These are phyloP conservation scores for Ataeniobius toweri DNA, from an alignment of 2,797 vertebrate genomes.

Conservation along the genomic window DNA sequence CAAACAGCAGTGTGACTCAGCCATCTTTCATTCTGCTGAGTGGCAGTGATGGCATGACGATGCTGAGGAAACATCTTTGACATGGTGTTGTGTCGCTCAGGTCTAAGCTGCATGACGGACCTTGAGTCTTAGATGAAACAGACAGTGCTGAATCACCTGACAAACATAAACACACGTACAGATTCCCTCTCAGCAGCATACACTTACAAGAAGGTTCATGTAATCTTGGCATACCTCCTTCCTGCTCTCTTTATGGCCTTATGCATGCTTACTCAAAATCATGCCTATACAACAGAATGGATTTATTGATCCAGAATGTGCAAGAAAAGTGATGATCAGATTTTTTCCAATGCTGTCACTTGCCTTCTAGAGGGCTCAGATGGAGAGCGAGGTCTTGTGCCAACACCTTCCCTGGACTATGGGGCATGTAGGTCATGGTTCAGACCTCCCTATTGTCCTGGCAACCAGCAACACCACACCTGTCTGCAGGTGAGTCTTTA, in stretches of 20 bases:
- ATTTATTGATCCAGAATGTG: constrained; percentile 35
- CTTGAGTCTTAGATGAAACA: constrained; percentile 48
- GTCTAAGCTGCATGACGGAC: constrained; percentile 50
- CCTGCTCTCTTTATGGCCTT: constrained; percentile 1
- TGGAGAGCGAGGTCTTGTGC: constrained; percentile 1
- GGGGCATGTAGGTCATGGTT: constrained; percentile 15
- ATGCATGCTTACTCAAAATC: constrained; percentile 19
- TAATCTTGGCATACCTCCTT: constrained; percentile 38
- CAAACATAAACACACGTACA: constrained; percentile 10
- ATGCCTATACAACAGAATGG: constrained; percentile 25
- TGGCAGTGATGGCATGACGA: constrained; percentile 36
- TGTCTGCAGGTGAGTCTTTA: constrained; percentile 47
- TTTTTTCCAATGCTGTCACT: constrained; percentile 11
- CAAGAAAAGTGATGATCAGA: constrained; percentile 52
- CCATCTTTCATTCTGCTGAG: constrained; percentile 23
- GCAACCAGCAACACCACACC: constrained; percentile 15
- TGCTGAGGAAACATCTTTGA: constrained; percentile 12
- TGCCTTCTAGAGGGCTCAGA: constrained; percentile 33
- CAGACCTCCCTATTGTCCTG: constrained; percentile 27
- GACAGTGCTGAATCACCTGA: constrained; percentile 61
- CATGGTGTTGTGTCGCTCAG: constrained; percentile 23
- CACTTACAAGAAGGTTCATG: constrained; percentile 16
- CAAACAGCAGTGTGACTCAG: constrained; percentile 9
- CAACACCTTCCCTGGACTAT: constrained; percentile 14
- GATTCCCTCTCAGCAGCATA: background rate